Evolutionary conservation across 2,113 vertebrate genomes (phyloP).

Genomic region (Dipodomys ordii): DNA sequence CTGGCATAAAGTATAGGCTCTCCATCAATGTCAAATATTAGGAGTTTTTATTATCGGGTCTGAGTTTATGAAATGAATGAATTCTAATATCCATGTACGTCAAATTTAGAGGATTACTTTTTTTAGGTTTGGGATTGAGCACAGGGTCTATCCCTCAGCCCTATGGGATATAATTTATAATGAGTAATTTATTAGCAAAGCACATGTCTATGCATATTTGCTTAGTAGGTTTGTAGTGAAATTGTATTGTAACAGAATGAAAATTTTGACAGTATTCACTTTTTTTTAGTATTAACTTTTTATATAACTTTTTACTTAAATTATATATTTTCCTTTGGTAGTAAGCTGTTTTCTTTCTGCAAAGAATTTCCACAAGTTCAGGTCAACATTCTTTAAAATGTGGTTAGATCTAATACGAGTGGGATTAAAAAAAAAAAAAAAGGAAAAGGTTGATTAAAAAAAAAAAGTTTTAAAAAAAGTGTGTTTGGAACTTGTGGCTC

Average conservation of each 20-base stretch:
- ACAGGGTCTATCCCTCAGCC: background rate
- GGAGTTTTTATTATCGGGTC: background rate
- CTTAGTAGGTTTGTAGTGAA: constrained; percentile 34
- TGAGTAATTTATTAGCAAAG: constrained; percentile 21
- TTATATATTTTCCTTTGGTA: background rate
- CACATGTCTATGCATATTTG: background rate
- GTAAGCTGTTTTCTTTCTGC: constrained; percentile 33
- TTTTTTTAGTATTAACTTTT: constrained; percentile 53
- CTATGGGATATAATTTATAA: constrained; percentile 21
- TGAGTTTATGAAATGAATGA: constrained; percentile 38
- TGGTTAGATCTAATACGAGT: background rate
- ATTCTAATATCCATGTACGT: background rate
- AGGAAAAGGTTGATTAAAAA: background rate
- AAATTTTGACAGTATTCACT: constrained; percentile 30
- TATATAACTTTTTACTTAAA: constrained; percentile 38
- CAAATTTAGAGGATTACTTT: background rate
- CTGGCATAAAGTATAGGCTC: background rate
- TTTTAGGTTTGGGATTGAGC: too few species aligned
- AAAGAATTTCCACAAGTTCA: constrained; percentile 35
- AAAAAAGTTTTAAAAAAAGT: too few species aligned
- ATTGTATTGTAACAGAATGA: constrained; percentile 37
- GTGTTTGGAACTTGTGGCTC: too few species aligned
- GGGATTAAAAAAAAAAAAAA: background rate
- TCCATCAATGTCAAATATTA: constrained; percentile 4
- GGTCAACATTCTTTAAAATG: constrained; percentile 30